Evolutionary conservation across 2,113 vertebrate species (phyloP).

Genomic region (Seriola aureovittata): DNA sequence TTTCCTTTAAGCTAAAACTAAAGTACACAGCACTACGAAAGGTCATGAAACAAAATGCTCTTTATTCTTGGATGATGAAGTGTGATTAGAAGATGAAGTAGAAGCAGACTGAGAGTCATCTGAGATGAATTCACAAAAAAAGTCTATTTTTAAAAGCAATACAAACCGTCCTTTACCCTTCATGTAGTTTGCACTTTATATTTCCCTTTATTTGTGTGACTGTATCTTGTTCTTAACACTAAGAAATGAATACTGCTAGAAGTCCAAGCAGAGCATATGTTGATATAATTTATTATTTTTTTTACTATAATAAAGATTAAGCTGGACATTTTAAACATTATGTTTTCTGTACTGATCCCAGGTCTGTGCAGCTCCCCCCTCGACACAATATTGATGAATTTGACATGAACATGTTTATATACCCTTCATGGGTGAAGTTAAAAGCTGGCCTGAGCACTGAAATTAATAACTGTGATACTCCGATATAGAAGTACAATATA

Average conservation of each 20-base stretch:
- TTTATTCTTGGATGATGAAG: slow-evolving; percentile 32
- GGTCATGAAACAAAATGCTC: slow-evolving; percentile 38
- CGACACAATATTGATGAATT: neutral
- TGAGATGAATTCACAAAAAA: neutral
- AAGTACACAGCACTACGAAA: slow-evolving; percentile 60
- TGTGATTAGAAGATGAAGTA: slow-evolving; percentile 28
- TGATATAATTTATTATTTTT: slow-evolving; percentile 53
- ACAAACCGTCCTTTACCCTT: slow-evolving; percentile 36
- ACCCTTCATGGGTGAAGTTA: neutral
- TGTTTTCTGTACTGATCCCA: slow-evolving; percentile 32
- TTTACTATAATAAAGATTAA: slow-evolving; percentile 9
- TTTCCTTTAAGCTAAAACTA: slow-evolving; percentile 50
- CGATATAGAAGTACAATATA: neutral
- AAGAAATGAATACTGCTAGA: slow-evolving; percentile 36
- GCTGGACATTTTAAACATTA: slow-evolving; percentile 28
- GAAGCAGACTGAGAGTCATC: neutral
- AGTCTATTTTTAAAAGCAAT: slow-evolving; percentile 1
- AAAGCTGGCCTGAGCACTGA: slow-evolving; percentile 39
- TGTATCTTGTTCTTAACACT: slow-evolving; percentile 56
- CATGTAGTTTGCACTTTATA: slow-evolving; percentile 78
- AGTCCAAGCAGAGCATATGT: neutral
- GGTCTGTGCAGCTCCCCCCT: slow-evolving; percentile 2
- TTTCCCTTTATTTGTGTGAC: slow-evolving; percentile 37
- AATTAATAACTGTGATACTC: slow-evolving; percentile 49
- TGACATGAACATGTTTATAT: slow-evolving; percentile 7